Percentiles rank a stretch among this genome's conserved stretches.
These are phyloP conservation scores for Papilio glaucus DNA, from an alignment of 1,140 invertebrate genomes.

Conservation along the genomic window DNA sequence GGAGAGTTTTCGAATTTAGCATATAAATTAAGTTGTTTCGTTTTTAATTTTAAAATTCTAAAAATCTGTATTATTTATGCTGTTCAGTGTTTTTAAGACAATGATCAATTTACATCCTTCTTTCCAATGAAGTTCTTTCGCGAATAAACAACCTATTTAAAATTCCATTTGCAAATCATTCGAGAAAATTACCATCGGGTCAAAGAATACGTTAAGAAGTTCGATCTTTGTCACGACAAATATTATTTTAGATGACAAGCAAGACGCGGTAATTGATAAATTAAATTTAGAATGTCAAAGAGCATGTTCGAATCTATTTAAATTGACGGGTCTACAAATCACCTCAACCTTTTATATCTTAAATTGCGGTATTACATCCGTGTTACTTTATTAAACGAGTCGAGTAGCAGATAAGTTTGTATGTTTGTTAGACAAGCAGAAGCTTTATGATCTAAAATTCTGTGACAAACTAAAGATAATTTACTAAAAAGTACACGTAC, in stretches of 20 bases:
- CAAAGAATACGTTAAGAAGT: slow-evolving; percentile 8
- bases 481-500: too few relatives aligned
- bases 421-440: not conserved
- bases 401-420: not conserved
- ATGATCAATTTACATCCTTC: not conserved
- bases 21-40: too few relatives aligned
- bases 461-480: too few relatives aligned
- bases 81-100: too few relatives aligned
- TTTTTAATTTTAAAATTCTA: too few relatives aligned
- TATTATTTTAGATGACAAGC: slow-evolving; percentile 22
- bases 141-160: not conserved
- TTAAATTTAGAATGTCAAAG: slow-evolving; percentile 1
- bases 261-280: slow-evolving; percentile 10
- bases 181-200: not conserved
- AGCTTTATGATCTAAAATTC: not conserved
- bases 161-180: not conserved
- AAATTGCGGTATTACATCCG: not conserved
- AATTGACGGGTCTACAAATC: slow-evolving; percentile 20
- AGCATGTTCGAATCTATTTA: not conserved
- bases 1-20: too few relatives aligned
- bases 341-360: not conserved
- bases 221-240: slow-evolving; percentile 7
- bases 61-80: too few relatives aligned
- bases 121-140: not conserved
- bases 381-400: not conserved